Conservation (phyloP, 2,113 vertebrate genomes). For the Rhinoderma darwinii region DNA sequence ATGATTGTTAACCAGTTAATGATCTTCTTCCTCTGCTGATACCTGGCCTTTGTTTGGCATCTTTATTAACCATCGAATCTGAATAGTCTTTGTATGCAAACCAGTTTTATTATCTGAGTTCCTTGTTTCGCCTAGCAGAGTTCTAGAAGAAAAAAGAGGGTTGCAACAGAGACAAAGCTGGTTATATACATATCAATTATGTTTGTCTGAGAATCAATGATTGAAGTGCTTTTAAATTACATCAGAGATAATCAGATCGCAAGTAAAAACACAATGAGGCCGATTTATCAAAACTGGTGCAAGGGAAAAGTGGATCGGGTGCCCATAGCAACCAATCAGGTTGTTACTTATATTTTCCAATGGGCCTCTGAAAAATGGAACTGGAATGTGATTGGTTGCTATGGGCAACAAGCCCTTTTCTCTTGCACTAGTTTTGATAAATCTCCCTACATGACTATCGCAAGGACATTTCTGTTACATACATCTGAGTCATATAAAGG, state of each 20-base stretch:
- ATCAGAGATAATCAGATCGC: background rate
- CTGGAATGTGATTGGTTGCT: no score
- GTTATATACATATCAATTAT: background rate
- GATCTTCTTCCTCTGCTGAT: constrained; percentile 56
- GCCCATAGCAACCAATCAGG: background rate
- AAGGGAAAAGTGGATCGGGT: background rate
- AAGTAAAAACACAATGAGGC: background rate
- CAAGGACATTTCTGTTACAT: no score
- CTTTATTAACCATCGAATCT: constrained; percentile 50
- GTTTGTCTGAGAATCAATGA: background rate
- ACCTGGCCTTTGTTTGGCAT: constrained; percentile 52
- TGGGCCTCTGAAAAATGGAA: background rate
- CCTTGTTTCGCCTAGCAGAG: background rate
- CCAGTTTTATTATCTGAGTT: constrained; percentile 48
- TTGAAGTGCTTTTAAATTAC: background rate
- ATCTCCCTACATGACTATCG: no score
- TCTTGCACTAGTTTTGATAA: background rate
- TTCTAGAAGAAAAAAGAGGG: background rate
- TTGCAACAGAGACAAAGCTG: background rate
- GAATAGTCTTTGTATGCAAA: constrained; percentile 49
- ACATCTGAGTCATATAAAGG: no score
- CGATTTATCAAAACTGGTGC: background rate
- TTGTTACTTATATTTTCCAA: background rate
- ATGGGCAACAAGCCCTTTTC: background rate
- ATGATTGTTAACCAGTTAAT: constrained; percentile 56